Evolutionary conservation across 2,113 vertebrate species (phyloP), one percentile per base, ranked within the genome.

Genomic region (Puntigrus tetrazona): DNA sequence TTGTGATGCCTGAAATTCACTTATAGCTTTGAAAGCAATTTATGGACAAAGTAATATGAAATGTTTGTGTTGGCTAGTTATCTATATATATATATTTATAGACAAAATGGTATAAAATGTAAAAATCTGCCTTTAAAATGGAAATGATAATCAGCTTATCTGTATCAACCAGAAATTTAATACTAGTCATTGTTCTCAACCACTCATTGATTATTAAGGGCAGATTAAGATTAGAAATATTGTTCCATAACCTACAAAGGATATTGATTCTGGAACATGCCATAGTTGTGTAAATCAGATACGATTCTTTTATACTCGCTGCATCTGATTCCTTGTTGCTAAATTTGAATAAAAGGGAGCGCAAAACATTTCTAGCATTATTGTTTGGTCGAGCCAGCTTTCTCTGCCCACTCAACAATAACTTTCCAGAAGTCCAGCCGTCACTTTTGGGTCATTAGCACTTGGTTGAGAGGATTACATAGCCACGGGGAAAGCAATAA

Each of bases 321-420:
- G 20, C 20, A 70, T 38, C 34, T 6, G 67, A 70, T 69, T 38
- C 31, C 34, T 22, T 38, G 67, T 38, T 22, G 34, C 18, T 38
- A 70, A 69, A 38, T 69, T 36, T 36, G 7, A 69, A 22, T 69
- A 8, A 36, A 69, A 69, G 31, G 10, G 65, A 69, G 65, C 0
- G 3, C 31, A 38, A 38, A 38, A 69, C 20, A 31, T 38, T 36
- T 20, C 8, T 38, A 38, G 18, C 18, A 38, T 69, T 94, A 94
- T 94, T 90, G 90, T 91, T 82, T 85, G 52, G 81, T 77, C 34
- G 79, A 89, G 81, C 63, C 69, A 82, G 70, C 75, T 90, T 89
- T 90, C 82, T 85, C 87, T 67, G 59, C 82, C 81, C 84, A 90
- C 91, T 18, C 7, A 2, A 84, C 27, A 81, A 59, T 57, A 85